Percentiles rank a stretch among this genome's conserved stretches.
Conservation (phyloP, 2,797 vertebrate genomes). For the Serranus cabrilla region DNA sequence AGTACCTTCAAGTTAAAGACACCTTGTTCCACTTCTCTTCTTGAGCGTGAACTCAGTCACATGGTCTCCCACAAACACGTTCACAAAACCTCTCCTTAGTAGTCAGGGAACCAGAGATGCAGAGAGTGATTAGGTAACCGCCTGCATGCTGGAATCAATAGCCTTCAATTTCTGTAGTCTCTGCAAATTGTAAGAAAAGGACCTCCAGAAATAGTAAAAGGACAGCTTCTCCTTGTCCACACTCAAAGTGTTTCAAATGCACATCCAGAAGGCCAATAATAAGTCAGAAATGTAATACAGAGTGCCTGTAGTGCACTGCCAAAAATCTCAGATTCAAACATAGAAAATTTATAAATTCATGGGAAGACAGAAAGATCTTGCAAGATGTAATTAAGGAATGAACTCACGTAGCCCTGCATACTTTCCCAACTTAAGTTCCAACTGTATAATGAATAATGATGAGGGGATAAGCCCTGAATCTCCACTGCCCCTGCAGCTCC, state of each 20-base stretch:
- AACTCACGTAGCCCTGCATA: no score
- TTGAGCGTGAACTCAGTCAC: neutral
- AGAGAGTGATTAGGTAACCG: slow-evolving; percentile 21
- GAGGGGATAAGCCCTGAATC: no score
- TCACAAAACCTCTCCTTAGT: slow-evolving; percentile 17
- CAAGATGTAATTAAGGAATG: neutral
- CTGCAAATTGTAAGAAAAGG: slow-evolving; percentile 25
- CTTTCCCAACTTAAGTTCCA: no score
- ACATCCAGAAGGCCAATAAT: slow-evolving; percentile 18
- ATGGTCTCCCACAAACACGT: neutral
- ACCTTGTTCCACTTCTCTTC: slow-evolving; percentile 27
- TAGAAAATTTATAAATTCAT: neutral
- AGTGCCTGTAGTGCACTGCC: neutral
- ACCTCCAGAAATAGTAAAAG: slow-evolving; percentile 55
- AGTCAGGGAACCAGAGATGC: slow-evolving; percentile 30
- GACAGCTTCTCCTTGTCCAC: slow-evolving; percentile 32
- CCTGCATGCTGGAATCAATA: slow-evolving; percentile 38
- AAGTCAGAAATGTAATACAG: slow-evolving; percentile 9
- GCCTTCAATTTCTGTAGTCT: slow-evolving; percentile 36
- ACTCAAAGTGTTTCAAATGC: slow-evolving; percentile 15
- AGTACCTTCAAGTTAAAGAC: slow-evolving; percentile 47
- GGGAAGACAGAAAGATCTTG: neutral
- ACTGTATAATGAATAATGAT: no score
- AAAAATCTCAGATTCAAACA: slow-evolving; percentile 11
- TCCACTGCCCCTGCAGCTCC: no score